Base-by-base conservation (phyloP, 2,113 vertebrate species). In the Thalassarche chlororhynchos region DNA sequence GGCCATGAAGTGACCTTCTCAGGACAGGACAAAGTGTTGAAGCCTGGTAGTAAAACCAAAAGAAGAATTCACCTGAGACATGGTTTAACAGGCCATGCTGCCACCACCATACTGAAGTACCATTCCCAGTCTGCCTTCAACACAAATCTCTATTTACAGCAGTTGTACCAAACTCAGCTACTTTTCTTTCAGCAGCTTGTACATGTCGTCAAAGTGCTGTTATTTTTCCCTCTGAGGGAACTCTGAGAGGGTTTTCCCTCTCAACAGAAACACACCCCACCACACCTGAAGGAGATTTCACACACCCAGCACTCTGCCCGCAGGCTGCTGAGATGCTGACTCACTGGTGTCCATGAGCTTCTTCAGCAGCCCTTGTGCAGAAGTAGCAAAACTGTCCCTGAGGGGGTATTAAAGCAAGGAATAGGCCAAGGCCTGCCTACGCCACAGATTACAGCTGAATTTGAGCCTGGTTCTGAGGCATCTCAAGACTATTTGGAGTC, bases 31-130 rank as follows among this genome's bases (percentile, higher is more conserved):
- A 57, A 66, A 44, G 11, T 42, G 42, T 55, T 68, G 32, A 85
- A 85, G 3, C 17, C 40, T 40, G 17, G 23, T 24, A 75, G 8
- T 9, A 79, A 78, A 87, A 58, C 6, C 14, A 55, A 51, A 21
- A 69, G 57, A 87, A 74, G 24, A 82, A 68, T 64, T 3, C 32
- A 69, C 47, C 23, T 46, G 57, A 36, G 9, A 55, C 34, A 38
- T 25, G 8, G 4, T 78, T 84, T 79, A 76, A 75, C 8, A 66
- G 24, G 19, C 19, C 12, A 10, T 44, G 29, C 6, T 46, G 46
- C 29, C 1, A 1, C 40, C 21, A 62, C 14, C 2, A 0, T 29
- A 18, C 16, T 68, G 4, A 76, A 61, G 29, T 38, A 58, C 10
- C 18, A 32, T 68, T 84, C 44, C 44, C 20, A 20, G 8, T 36